Evolutionary conservation across 2,113 vertebrate genomes (phyloP), one percentile per base, ranked within the genome.

Genomic region (Danionella cerebrum): DNA sequence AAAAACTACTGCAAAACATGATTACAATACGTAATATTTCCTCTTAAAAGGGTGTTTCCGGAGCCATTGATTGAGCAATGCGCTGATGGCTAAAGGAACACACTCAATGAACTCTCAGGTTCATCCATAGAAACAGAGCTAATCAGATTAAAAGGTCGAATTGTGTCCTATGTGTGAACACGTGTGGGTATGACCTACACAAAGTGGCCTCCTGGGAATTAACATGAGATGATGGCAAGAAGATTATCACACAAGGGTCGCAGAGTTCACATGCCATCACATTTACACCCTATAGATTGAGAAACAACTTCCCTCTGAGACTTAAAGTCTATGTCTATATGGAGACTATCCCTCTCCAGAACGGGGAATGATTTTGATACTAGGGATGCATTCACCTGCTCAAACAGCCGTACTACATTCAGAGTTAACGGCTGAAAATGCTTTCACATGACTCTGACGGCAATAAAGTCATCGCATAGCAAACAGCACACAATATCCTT

Each of bases 121-220:
- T 63, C 27, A 76, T 50, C 41, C 66, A 65, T 50, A 67, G 33
- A 70, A 24, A 64, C 21, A 70, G 16, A 67, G 19, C 67, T 66
- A 71, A 76, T 80, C 16, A 69, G 53, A 78, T 79, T 81, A 76
- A 54, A 67, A 38, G 69, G 59, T 29, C 69, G 3, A 63, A 73
- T 69, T 69, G 55, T 48, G 47, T 53, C 44, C 42, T 65, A 47
- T 68, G 38, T 54, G 38, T 69, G 47, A 67, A 29, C 19, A 27
- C 50, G 44, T 60, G 53, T 58, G 52, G 59, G 39, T 70, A 41
- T 22, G 41, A 27, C 51, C 44, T 52, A 67, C 38, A 45, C 52
- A 69, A 52, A 69, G 60, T 21, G 31, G 41, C 51, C 41, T 42
- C 51, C 10, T 65, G 50, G 55, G 59, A 63, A 54, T 70, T 63